phyloP scores from a whole-genome alignment of 2,888 invertebrate species.

The Cactoblastis cactorum region DNA sequence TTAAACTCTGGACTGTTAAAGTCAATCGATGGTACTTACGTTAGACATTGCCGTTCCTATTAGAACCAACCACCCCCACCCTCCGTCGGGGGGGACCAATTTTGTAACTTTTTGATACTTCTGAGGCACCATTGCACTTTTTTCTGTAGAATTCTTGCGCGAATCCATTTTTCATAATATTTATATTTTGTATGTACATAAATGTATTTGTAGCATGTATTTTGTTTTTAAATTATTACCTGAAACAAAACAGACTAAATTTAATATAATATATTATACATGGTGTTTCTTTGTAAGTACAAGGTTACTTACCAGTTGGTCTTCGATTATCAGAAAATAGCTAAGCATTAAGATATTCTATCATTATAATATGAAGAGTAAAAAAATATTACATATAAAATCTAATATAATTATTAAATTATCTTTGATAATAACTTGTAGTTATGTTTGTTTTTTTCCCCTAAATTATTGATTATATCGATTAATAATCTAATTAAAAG shows the following conservation, averaged over 20 bases:
- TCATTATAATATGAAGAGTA: too few relatives aligned
- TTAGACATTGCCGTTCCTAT: constrained; percentile 83
- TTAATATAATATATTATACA: too few relatives aligned
- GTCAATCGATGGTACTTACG: constrained; percentile 65
- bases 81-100: constrained; percentile 82
- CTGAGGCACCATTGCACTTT: constrained; percentile 35
- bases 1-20: neutral
- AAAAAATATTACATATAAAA: too few relatives aligned
- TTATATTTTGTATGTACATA: neutral
- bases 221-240: neutral
- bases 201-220: constrained; percentile 8
- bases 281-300: too few relatives aligned
- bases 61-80: constrained; percentile 87
- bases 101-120: constrained; percentile 53
- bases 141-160: constrained; percentile 44
- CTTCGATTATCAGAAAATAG: too few relatives aligned
- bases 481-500: too few relatives aligned
- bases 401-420: too few relatives aligned
- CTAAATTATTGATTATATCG: too few relatives aligned
- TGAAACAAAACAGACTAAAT: neutral
- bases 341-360: too few relatives aligned
- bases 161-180: constrained; percentile 7
- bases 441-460: too few relatives aligned
- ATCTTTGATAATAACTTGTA: too few relatives aligned
- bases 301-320: too few relatives aligned